Conservation (phyloP, 2,113 vertebrate species). For the Dipodomys merriami region DNA sequence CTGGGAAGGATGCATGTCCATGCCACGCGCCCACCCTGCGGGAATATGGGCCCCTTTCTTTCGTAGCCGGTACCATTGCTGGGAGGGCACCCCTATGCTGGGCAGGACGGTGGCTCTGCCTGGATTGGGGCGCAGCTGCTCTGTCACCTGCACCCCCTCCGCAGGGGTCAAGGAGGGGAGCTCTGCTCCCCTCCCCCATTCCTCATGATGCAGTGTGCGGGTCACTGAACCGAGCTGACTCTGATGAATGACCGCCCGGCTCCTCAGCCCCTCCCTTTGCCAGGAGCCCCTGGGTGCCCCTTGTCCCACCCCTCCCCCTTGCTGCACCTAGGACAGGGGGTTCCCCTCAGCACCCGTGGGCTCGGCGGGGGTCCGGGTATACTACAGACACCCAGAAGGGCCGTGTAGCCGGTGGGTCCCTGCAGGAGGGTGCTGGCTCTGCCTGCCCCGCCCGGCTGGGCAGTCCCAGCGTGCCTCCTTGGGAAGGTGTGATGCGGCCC, state of each 20-base stretch:
- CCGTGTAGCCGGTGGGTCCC: no score
- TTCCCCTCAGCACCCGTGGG: neutral
- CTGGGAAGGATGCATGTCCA: neutral
- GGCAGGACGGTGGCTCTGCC: neutral
- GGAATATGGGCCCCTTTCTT: neutral
- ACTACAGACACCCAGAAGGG: no score
- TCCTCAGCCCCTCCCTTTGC: neutral
- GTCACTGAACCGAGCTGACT: no score
- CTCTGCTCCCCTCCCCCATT: neutral
- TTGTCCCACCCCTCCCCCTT: fast-evolving
- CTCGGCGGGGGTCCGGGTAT: fast-evolving
- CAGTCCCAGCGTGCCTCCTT: no score
- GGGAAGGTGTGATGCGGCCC: neutral
- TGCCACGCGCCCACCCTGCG: neutral
- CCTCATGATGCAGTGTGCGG: fast-evolving
- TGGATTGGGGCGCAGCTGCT: fast-evolving
- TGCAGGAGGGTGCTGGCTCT: neutral
- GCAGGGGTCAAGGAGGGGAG: neutral
- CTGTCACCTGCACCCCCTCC: neutral
- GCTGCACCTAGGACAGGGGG: neutral
- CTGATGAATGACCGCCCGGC: neutral
- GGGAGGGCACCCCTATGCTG: neutral
- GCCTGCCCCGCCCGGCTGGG: fast-evolving
- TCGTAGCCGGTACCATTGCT: fast-evolving
- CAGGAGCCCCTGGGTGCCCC: fast-evolving